Conservation (phyloP, 2,113 vertebrate genomes). For the Trematomus loennbergii region DNA sequence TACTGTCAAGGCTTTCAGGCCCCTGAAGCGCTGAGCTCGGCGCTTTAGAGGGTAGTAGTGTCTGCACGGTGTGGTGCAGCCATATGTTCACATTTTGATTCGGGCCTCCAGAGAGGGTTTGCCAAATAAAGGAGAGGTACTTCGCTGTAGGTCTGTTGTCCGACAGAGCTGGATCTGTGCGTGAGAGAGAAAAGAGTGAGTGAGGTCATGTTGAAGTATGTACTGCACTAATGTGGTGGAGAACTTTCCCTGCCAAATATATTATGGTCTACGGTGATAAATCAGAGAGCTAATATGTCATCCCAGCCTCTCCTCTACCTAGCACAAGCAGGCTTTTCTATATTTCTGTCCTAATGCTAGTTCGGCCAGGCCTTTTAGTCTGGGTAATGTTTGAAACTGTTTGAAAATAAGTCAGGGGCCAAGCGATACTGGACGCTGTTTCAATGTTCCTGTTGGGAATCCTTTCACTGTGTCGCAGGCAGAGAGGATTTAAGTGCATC, state of each 20-base stretch:
- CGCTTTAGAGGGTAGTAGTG: conserved; percentile 45
- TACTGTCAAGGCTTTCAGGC: conserved; percentile 9
- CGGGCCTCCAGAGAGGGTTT: conserved; percentile 44
- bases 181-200: conserved; percentile 29
- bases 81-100: conserved; percentile 69
- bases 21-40: conserved; percentile 38
- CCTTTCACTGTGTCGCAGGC: conserved; percentile 37
- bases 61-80: conserved; percentile 49
- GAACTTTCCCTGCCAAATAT: conserved; percentile 45
- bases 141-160: conserved; percentile 59
- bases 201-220: conserved; percentile 53
- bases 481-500: conserved; percentile 51
- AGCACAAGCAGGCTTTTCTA: conserved; percentile 1
- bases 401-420: conserved; percentile 56
- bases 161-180: conserved; percentile 27
- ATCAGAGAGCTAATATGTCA: conserved; percentile 44
- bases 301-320: conserved; percentile 5
- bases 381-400: conserved; percentile 55
- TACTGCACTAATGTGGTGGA: conserved; percentile 33
- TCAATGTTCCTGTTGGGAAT: conserved; percentile 57
- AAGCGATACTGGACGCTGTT: conserved; percentile 43
- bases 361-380: conserved; percentile 43
- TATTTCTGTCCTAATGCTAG: conserved; percentile 28
- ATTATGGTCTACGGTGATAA: conserved; percentile 52
- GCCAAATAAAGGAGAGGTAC: conserved; percentile 48